Evolutionary conservation across 30 jellyfish, hydroid and myxozoan species (phyloP).

Genomic region (Chrysaora quinquecirrha): DNA sequence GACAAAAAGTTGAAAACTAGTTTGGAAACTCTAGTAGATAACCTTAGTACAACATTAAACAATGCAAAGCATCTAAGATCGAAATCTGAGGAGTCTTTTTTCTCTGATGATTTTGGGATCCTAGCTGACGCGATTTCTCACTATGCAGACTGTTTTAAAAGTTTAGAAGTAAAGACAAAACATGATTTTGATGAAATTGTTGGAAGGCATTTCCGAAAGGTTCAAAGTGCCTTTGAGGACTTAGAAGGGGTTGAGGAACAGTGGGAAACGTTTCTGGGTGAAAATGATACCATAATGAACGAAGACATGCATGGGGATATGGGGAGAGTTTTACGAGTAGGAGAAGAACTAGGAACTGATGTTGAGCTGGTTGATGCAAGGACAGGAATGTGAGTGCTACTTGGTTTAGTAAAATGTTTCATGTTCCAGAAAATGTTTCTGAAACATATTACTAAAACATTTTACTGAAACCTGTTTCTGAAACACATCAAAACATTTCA

Average conservation of each 20-base stretch:
- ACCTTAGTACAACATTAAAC: constrained; percentile 15
- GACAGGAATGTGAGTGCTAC: constrained; percentile 44
- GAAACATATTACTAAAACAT: too few species aligned
- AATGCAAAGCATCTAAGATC: constrained; percentile 27
- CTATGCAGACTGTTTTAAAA: constrained; percentile 49
- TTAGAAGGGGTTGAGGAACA: constrained; percentile 39
- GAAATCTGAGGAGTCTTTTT: constrained; percentile 8
- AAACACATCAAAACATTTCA: too few species aligned
- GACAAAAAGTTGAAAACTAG: too few species aligned
- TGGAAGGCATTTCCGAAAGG: constrained; percentile 10
- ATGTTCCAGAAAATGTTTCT: too few species aligned
- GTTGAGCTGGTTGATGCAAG: constrained; percentile 45
- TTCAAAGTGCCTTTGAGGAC: constrained; percentile 41
- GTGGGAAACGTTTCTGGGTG: constrained; percentile 52
- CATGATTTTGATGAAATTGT: constrained; percentile 21
- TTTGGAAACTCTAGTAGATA: not conserved
- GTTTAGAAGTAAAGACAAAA: constrained; percentile 33
- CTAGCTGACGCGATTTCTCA: constrained; percentile 50
- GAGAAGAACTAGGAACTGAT: constrained; percentile 8
- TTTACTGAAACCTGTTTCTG: too few species aligned
- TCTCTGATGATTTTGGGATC: constrained; percentile 4
- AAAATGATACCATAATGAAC: constrained; percentile 25
- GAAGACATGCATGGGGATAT: not conserved
- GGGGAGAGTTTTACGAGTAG: not conserved
- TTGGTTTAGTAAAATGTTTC: too few species aligned